phyloP scores from a whole-genome alignment of 2,888 invertebrate species.

The Ypsolopha scabrella region DNA sequence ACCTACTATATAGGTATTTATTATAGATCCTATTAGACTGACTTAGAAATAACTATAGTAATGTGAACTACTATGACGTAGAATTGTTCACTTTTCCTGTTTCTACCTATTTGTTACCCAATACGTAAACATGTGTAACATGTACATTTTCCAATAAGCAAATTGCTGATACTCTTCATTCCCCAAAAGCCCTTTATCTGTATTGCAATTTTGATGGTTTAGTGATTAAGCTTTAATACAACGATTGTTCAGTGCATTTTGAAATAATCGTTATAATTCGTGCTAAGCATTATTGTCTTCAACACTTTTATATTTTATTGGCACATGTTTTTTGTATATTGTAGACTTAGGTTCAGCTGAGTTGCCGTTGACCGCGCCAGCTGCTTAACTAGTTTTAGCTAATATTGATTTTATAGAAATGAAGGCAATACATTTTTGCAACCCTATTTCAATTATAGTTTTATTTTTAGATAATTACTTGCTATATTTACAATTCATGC shows the following conservation, averaged over 20 bases:
- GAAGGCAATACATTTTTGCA: not conserved
- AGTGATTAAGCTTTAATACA: slow-evolving; percentile 42
- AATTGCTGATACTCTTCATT: no score
- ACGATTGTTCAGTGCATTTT: slow-evolving; percentile 55
- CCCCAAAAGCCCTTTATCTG: not conserved
- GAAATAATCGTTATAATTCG: slow-evolving; percentile 20
- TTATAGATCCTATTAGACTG: slow-evolving; percentile 64
- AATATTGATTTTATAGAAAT: not conserved
- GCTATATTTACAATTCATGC: slow-evolving; percentile 50
- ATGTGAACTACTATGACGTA: slow-evolving; percentile 30
- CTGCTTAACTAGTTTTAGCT: slow-evolving; percentile 8
- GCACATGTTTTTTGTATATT: slow-evolving; percentile 38
- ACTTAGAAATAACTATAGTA: slow-evolving; percentile 56
- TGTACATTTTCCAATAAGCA: no score
- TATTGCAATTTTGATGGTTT: slow-evolving; percentile 9
- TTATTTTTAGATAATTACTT: not conserved
- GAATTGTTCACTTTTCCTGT: slow-evolving; percentile 15
- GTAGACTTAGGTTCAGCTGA: slow-evolving; percentile 10
- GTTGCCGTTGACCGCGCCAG: slow-evolving; percentile 16
- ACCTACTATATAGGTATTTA: slow-evolving; percentile 27
- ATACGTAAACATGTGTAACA: not conserved
- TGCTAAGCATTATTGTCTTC: slow-evolving; percentile 23
- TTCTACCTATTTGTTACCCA: slow-evolving; percentile 2
- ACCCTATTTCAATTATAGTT: not conserved
- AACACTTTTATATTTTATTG: slow-evolving; percentile 54